phyloP scores from a whole-genome alignment of 2,113 vertebrate species.

The Malaclemys terrapin region DNA sequence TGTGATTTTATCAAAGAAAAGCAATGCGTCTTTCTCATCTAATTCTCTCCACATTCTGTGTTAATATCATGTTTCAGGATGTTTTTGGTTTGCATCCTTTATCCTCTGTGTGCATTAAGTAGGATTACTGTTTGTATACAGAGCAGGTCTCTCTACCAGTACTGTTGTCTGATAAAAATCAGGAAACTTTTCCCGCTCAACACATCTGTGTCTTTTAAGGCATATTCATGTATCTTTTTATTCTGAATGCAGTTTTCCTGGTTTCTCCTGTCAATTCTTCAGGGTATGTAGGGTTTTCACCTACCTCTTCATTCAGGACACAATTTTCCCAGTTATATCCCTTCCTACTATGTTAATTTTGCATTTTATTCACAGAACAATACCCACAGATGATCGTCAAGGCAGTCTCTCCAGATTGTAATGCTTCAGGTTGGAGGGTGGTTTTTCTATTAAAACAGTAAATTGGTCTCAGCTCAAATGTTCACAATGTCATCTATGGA shows the following conservation, averaged over 20 bases:
- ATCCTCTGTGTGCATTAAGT: neutral
- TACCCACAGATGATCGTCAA: neutral
- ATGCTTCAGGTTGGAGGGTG: neutral
- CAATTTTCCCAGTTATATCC: neutral
- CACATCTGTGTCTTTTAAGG: neutral
- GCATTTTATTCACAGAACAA: rapidly evolving
- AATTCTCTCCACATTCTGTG: neutral
- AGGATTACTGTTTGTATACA: neutral
- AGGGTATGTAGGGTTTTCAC: neutral
- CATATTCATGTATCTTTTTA: rapidly evolving
- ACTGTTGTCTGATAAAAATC: neutral
- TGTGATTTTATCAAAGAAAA: neutral
- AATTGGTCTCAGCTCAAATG: neutral
- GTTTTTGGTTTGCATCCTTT: neutral
- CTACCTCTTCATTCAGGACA: neutral
- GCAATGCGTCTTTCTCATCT: neutral
- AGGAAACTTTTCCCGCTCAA: rapidly evolving
- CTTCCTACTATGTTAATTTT: neutral
- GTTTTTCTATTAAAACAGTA: neutral
- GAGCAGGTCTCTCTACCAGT: neutral
- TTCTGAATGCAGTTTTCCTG: neutral
- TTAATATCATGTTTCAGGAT: neutral
- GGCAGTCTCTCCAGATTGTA: neutral
- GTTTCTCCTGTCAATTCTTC: neutral
- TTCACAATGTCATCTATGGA: neutral